Evolutionary conservation across 2,888 invertebrate genomes (phyloP).

Genomic region (Nomada hirtipes): DNA sequence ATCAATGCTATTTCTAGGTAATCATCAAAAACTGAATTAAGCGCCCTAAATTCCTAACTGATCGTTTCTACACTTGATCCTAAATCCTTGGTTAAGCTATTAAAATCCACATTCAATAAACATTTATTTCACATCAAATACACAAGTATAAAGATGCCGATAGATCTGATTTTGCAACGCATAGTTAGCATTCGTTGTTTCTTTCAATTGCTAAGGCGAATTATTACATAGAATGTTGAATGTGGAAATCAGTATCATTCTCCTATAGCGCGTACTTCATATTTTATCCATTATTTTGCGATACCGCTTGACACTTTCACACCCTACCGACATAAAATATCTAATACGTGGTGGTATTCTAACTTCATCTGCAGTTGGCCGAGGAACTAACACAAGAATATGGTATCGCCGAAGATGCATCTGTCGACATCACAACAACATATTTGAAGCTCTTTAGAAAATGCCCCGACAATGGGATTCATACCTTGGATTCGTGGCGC

Average conservation of each 20-base stretch:
- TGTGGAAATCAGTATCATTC: constrained; percentile 62
- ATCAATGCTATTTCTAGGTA: constrained; percentile 84
- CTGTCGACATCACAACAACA: constrained; percentile 88
- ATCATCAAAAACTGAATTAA: constrained; percentile 83
- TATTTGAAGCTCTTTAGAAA: constrained; percentile 92
- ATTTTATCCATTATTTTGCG: constrained; percentile 62
- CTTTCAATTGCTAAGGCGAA: neutral
- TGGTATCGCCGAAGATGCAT: constrained; percentile 88
- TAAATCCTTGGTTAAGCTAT: constrained; percentile 67
- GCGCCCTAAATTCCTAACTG: constrained; percentile 77
- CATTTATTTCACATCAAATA: constrained; percentile 13
- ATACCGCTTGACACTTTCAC: constrained; percentile 27
- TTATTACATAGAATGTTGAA: constrained; percentile 54
- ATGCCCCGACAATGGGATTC: constrained; percentile 91
- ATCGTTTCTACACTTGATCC: constrained; percentile 71
- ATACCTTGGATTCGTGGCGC: constrained; percentile 91
- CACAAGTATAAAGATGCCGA: neutral
- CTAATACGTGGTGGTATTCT: constrained; percentile 48
- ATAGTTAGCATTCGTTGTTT: constrained; percentile 6
- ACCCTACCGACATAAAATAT: constrained; percentile 3
- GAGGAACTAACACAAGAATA: constrained; percentile 88
- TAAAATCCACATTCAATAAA: constrained; percentile 73
- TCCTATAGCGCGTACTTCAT: constrained; percentile 60
- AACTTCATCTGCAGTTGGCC: constrained; percentile 83
- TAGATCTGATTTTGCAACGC: neutral